Evolutionary conservation across 1,140 invertebrate genomes (phyloP).

Genomic region (Caerostris darwini): DNA sequence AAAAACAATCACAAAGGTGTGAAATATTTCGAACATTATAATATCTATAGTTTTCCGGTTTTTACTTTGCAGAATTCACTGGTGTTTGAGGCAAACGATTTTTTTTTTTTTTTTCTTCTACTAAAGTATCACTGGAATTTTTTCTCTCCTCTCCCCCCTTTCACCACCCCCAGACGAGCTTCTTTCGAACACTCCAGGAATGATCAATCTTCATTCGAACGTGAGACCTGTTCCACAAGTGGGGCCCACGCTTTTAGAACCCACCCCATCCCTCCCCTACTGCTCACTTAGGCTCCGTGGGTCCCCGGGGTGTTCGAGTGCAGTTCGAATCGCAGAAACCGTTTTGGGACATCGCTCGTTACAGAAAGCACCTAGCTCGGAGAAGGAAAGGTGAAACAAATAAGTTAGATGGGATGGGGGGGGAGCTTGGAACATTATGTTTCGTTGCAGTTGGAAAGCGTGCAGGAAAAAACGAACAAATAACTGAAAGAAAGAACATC

Average conservation of each 20-base stretch:
- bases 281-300: not conserved
- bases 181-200: slow-evolving; percentile 14
- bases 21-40: not conserved
- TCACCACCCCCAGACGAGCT: not conserved
- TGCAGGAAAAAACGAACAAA: not conserved
- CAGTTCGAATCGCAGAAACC: not conserved
- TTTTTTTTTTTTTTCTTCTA: not conserved
- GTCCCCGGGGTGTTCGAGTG: not conserved
- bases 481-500: not conserved
- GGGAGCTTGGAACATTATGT: not conserved
- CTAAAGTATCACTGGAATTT: too few relatives aligned
- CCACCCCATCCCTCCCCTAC: not conserved
- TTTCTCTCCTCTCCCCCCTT: not conserved
- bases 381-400: slow-evolving; percentile 7
- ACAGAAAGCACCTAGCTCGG: not conserved
- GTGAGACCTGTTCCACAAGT: slow-evolving; percentile 38
- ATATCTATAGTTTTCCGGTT: not conserved
- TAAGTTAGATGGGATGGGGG: not conserved
- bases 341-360: slow-evolving; percentile 17
- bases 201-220: slow-evolving; percentile 39
- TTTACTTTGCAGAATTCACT: not conserved
- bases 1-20: too few relatives aligned
- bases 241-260: slow-evolving; percentile 9
- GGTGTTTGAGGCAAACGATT: not conserved
- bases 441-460: slow-evolving; percentile 17